A percentile compares a stretch with the other conserved stretches of the same genome.
These are phyloP conservation scores for Cryptocephalus moraei DNA, from an alignment of 2,888 invertebrate species.

Conservation along the genomic window DNA sequence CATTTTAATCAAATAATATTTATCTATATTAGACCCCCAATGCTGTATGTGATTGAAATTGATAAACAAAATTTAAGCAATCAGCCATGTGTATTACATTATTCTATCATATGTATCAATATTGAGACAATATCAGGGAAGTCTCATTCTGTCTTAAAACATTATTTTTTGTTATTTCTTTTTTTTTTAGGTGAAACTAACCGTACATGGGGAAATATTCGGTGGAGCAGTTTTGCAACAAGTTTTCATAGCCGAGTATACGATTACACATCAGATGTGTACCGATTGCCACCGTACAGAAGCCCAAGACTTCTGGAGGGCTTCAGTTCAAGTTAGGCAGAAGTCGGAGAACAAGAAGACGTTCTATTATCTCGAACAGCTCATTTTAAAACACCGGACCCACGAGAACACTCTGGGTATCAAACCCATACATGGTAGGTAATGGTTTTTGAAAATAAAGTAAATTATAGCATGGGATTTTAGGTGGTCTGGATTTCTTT, in stretches of 20 bases:
- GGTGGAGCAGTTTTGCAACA: conserved; percentile 89
- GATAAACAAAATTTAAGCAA: too few relatives aligned
- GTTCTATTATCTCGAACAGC: conserved; percentile 93
- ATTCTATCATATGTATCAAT: too few relatives aligned
- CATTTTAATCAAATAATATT: too few relatives aligned
- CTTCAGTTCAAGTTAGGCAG: conserved; percentile 80
- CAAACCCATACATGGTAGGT: conserved; percentile 35
- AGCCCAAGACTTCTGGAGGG: conserved; percentile 96
- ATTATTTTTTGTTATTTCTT: too few relatives aligned
- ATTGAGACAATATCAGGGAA: too few relatives aligned
- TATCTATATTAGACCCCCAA: too few relatives aligned
- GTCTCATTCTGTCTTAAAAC: too few relatives aligned
- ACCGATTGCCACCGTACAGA: conserved; percentile 94
- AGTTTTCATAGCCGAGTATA: conserved; percentile 90
- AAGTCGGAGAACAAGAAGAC: conserved; percentile 91
- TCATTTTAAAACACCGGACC: conserved; percentile 91
- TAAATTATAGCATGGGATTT: conserved; percentile 2
- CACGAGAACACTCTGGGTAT: conserved; percentile 86
- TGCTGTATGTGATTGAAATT: too few relatives aligned
- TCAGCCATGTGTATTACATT: too few relatives aligned
- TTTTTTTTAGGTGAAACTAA: conserved; percentile 73
- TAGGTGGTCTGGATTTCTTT: conserved; percentile 82
- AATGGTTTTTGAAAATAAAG: background rate
- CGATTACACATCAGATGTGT: conserved; percentile 89
- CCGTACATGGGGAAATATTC: conserved; percentile 90